phyloP scores from a whole-genome alignment of 2,113 vertebrate genomes.

The Ceuthmochares aereus region DNA sequence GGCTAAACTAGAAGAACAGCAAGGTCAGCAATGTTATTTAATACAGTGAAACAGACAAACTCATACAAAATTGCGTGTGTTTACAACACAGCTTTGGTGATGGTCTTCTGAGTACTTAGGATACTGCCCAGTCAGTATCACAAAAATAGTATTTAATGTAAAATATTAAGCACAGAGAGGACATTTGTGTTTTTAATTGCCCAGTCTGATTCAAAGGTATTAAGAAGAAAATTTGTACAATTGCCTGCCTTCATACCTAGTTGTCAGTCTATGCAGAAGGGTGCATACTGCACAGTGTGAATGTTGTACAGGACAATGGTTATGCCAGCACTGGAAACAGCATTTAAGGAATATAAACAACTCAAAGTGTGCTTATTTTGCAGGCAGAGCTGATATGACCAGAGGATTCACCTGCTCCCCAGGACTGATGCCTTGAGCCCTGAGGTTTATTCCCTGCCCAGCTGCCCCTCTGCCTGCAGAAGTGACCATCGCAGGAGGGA shows the following conservation, averaged over 20 bases:
- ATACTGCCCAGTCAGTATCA: not conserved
- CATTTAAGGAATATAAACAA: not conserved
- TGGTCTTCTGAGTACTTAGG: not conserved
- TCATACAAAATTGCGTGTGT: not conserved
- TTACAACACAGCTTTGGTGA: not conserved
- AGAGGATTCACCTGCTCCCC: not conserved
- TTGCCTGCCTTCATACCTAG: not conserved
- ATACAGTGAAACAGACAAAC: not conserved
- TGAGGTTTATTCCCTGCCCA: not conserved
- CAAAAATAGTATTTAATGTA: not conserved
- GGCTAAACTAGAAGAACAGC: not conserved
- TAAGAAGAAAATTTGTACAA: not conserved
- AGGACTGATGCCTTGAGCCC: not conserved
- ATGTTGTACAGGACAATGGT: not conserved
- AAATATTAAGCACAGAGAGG: not conserved
- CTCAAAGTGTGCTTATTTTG: not conserved
- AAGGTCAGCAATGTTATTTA: not conserved
- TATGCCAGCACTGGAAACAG: not conserved
- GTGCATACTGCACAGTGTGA: accelerated
- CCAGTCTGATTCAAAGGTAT: not conserved
- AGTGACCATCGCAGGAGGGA: accelerated
- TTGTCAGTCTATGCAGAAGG: not conserved
- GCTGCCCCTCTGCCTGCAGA: not conserved
- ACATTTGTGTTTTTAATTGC: not conserved
- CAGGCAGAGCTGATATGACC: not conserved